A percentile compares a stretch with the other conserved stretches of the same genome.
Evolutionary conservation across 2,888 invertebrate genomes (phyloP).

Genomic region (Clepsis dumicolana): DNA sequence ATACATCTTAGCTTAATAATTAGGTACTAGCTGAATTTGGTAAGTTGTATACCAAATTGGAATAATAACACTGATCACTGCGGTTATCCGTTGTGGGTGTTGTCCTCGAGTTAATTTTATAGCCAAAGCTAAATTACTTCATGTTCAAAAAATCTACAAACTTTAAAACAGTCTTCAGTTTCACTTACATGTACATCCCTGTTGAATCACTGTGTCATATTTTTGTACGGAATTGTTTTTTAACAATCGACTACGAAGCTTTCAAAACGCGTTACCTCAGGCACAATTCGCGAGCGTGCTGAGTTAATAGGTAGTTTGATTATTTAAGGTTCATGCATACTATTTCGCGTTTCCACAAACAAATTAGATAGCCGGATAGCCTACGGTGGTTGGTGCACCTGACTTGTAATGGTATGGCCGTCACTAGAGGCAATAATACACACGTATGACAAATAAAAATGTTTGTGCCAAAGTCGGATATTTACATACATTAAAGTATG

Average conservation of each 20-base stretch:
- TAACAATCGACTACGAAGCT: slow-evolving; percentile 71
- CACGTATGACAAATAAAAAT: background rate
- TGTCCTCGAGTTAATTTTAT: slow-evolving; percentile 61
- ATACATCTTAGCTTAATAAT: slow-evolving; percentile 69
- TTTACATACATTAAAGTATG: background rate
- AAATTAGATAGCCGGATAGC: background rate
- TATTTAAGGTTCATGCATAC: background rate
- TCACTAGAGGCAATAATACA: background rate
- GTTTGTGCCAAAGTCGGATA: background rate
- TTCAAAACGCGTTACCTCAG: slow-evolving; percentile 51
- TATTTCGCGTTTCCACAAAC: background rate
- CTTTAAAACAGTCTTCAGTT: slow-evolving; percentile 83
- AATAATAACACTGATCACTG: slow-evolving; percentile 73
- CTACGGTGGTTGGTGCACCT: background rate
- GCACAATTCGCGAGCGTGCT: slow-evolving; percentile 31
- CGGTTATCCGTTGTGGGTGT: slow-evolving; percentile 59
- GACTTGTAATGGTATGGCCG: background rate
- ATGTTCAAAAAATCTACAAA: slow-evolving; percentile 78
- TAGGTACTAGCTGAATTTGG: slow-evolving; percentile 80
- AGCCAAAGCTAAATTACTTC: slow-evolving; percentile 62
- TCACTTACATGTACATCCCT: slow-evolving; percentile 81
- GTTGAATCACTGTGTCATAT: slow-evolving; percentile 76
- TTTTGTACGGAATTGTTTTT: slow-evolving; percentile 58
- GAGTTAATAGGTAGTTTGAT: slow-evolving; percentile 8
- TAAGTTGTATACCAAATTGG: slow-evolving; percentile 74